phyloP scores from a whole-genome alignment of 2,113 vertebrate genomes.

The Apteryx owenii region DNA sequence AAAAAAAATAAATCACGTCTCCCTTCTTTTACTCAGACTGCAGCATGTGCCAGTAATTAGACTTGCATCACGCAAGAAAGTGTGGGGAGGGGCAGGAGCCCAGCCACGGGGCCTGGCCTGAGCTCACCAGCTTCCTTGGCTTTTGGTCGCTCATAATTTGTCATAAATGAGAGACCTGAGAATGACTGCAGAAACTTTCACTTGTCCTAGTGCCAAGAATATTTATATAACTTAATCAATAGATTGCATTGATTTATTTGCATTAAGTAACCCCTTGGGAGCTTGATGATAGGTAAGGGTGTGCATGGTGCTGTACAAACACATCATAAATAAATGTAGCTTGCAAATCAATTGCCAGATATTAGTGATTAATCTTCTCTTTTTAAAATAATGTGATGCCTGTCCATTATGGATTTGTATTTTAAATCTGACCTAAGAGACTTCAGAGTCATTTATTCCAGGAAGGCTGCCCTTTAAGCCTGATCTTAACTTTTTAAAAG shows the following conservation, averaged over 20 bases:
- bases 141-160: neutral
- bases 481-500: slow-evolving; percentile 44
- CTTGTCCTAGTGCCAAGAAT: neutral
- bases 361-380: slow-evolving; percentile 20
- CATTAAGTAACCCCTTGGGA: slow-evolving; percentile 7
- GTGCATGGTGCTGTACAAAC: neutral
- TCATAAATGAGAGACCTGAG: neutral
- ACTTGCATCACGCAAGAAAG: accelerated
- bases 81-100: accelerated
- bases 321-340: slow-evolving; percentile 35
- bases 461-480: slow-evolving; percentile 49
- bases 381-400: slow-evolving; percentile 33
- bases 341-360: slow-evolving; percentile 51
- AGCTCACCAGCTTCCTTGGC: neutral
- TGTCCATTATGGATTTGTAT: slow-evolving; percentile 42
- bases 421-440: slow-evolving; percentile 9
- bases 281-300: neutral
- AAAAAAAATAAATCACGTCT: neutral
- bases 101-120: neutral
- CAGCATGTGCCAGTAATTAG: neutral
- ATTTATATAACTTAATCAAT: slow-evolving; percentile 19
- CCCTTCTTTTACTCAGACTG: neutral
- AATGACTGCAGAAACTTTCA: neutral
- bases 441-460: slow-evolving; percentile 54
- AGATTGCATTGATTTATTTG: slow-evolving; percentile 39